These are phyloP conservation scores for Drosophila malerkotliana DNA, from an alignment of 1,140 invertebrate genomes.

Conservation along the genomic window DNA sequence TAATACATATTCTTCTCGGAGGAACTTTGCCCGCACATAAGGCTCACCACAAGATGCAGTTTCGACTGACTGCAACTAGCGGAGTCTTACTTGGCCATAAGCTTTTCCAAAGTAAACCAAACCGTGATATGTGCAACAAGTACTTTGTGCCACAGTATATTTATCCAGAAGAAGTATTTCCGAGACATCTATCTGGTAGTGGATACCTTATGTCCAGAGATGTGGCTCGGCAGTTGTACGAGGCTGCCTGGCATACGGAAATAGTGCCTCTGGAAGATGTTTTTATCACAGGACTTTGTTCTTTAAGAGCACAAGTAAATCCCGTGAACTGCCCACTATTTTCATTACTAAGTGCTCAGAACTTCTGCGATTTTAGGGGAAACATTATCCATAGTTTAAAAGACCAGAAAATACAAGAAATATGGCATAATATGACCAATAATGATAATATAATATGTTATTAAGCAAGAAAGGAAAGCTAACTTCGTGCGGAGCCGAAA, in stretches of 20 bases:
- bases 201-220: slow-evolving; percentile 91
- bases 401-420: too few relatives aligned
- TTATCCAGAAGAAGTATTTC: slow-evolving; percentile 89
- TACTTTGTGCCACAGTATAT: slow-evolving; percentile 93
- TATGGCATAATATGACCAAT: too few relatives aligned
- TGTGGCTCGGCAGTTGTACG: slow-evolving; percentile 88
- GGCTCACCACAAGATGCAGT: slow-evolving; percentile 37
- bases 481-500: too few relatives aligned
- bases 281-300: slow-evolving; percentile 89
- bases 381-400: slow-evolving; percentile 47
- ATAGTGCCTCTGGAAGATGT: slow-evolving; percentile 93
- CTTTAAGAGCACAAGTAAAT: slow-evolving; percentile 47
- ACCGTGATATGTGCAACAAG: slow-evolving; percentile 89
- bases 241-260: slow-evolving; percentile 88
- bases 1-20: slow-evolving; percentile 84
- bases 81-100: slow-evolving; percentile 88
- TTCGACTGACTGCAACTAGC: slow-evolving; percentile 59
- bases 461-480: too few relatives aligned
- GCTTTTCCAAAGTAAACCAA: slow-evolving; percentile 89
- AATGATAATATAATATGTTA: too few relatives aligned
- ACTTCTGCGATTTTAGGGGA: slow-evolving; percentile 57
- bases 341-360: slow-evolving; percentile 10
- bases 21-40: slow-evolving; percentile 64
- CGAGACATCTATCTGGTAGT: slow-evolving; percentile 93
- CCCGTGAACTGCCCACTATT: slow-evolving; percentile 59